Base-by-base conservation (phyloP, 2,797 vertebrate genomes). In the Gephyroberyx darwinii region DNA sequence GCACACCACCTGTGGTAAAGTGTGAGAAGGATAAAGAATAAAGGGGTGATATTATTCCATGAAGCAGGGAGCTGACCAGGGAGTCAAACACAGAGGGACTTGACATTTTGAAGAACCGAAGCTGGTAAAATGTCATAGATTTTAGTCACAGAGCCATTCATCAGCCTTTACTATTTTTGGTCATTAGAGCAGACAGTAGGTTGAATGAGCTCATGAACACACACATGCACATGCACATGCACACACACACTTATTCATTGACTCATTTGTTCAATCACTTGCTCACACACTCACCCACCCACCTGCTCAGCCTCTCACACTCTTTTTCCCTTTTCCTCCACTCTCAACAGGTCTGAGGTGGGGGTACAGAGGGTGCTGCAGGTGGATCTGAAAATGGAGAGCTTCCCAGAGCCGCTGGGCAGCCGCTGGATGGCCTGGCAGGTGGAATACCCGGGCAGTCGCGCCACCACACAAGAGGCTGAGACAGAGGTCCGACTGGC, bases 371-470 rank as follows among this genome's bases (percentile, higher is more conserved):
- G 95, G 87, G 96, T 98, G 1, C 91, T 96, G 80, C 96, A 96
- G 91, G 93, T 98, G 92, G 95, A 94, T 89, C 95, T 99, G 65
- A 96, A 98, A 85, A 93, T 98, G 63, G 91, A 96, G 86, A 94
- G 92, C 74, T 95, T 95, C 85, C 94, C 95, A 78, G 95, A 95
- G 83, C 94, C 93, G 0, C 93, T 94, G 1, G 96, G 96, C 77
- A 96, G 96, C 0, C 96, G 97, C 80, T 94, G 96, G 72, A 95
- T 98, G 91, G 93, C 93, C 62, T 99, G 98, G 98, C 96, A 97
- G 91, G 95, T 98, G 87, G 98, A 98, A 63, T 98, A 98, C 82
- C 96, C 96, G 0, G 91, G 85, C 33, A 94, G 87, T n/a, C 94
- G 92, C 0, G 70, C 92, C 5, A 45, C 87, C 57, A 91, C 93